Conservation (phyloP, 1,140 invertebrate species). For the Pristionchus pacificus region DNA sequence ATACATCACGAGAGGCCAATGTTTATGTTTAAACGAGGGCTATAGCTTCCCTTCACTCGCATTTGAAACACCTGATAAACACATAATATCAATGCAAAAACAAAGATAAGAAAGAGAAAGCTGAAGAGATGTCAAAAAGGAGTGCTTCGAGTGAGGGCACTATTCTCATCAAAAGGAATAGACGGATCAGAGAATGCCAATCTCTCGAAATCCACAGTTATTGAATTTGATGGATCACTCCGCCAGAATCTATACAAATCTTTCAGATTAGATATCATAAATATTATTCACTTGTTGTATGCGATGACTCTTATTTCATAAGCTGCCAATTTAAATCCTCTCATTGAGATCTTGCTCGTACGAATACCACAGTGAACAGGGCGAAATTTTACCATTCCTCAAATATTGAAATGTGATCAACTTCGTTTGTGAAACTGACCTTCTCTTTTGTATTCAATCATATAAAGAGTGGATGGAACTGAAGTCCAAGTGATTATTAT, state of each 20-base stretch:
- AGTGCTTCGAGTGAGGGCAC: not conserved
- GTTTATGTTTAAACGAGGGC: too few species aligned
- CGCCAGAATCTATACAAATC: not conserved
- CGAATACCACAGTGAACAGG: not conserved
- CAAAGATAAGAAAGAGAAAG: too few species aligned
- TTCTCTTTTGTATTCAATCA: not conserved
- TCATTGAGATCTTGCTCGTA: not conserved
- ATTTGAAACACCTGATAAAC: too few species aligned
- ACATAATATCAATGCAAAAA: too few species aligned
- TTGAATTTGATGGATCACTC: not conserved
- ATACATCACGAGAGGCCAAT: too few species aligned
- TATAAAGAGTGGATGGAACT: not conserved
- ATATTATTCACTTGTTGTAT: conserved; percentile 2
- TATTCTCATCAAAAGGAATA: not conserved
- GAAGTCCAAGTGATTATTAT: not conserved
- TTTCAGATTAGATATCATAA: not conserved
- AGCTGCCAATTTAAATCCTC: not conserved
- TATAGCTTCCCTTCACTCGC: too few species aligned
- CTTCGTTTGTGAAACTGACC: not conserved
- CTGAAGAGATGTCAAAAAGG: too few species aligned
- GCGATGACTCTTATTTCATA: conserved; percentile 11
- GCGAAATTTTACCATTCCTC: not conserved
- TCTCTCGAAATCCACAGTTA: not conserved
- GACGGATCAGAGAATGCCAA: not conserved
- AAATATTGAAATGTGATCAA: not conserved